Base-by-base conservation (phyloP, 2,113 vertebrate species). In the Gallinago media region DNA sequence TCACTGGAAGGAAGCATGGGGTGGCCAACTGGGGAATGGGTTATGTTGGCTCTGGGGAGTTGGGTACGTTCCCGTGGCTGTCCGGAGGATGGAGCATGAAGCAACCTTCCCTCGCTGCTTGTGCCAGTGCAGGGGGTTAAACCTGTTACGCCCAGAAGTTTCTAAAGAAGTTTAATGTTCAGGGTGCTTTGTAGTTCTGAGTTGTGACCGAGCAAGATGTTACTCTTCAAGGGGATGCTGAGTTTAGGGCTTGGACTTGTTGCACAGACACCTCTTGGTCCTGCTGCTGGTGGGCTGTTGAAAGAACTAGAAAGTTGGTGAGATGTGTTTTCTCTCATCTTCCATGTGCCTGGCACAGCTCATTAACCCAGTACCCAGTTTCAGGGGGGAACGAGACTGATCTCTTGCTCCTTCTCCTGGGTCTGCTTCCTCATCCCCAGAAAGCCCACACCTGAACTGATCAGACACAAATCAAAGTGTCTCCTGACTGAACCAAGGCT, bases 361-460 rank as follows among this genome's bases (percentile, higher is more conserved):
- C 3, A 0, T 38, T 34, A 23, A 59, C 22, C 40, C 13, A 17
- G 3, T 59, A 3, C 38, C 23, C 38, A 29, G 0, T 19, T 65
- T 29, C 49, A 14, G 12, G 3, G 9, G 54, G 8, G 31, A 52
- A n/a, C 11, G 23, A 56, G 15, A 27, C 67, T 52, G 26, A 52
- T 68, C 38, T 42, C 25, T 44, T 73, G 85, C 26, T 15, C 16
- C 38, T 61, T 40, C 5, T 32, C 8, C 23, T n/a, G 63, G n/a
- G 2, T 40, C 61, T 84, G 42, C 4, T 62, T 15, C 8, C 22
- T 77, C 11, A 4, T 58, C 2, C 55, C n/a, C 4, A 11, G 34
- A 68, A 68, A 46, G n/a, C 49, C 54, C 2, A 0, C 83, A 22
- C 29, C 20, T 6, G 7, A 72, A 12, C 3, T 50, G 42, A 8